These are phyloP conservation scores for Notolabrus celidotus DNA, from an alignment of 2,797 vertebrate species.

Conservation along the genomic window DNA sequence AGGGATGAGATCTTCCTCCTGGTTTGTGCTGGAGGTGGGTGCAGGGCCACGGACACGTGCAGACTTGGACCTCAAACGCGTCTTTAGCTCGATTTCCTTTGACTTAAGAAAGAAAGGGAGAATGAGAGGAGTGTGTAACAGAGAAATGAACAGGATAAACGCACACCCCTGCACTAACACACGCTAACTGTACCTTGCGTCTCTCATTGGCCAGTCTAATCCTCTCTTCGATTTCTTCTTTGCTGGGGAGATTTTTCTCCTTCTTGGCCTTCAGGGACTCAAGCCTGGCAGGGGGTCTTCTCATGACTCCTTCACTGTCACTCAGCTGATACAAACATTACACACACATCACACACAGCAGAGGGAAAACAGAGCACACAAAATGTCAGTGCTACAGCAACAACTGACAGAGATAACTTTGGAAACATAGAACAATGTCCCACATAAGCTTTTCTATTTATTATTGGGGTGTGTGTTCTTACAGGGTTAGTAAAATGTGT, in stretches of 20 bases:
- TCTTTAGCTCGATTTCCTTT: conserved; percentile 84
- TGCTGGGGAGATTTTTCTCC: conserved; percentile 69
- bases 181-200: conserved; percentile 71
- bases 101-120: conserved; percentile 61
- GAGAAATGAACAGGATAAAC: not conserved
- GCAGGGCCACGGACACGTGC: conserved; percentile 52
- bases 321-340: conserved; percentile 74
- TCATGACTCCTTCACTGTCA: conserved; percentile 62
- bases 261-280: conserved; percentile 85
- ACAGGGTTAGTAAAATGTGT: too few relatives aligned
- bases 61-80: conserved; percentile 76
- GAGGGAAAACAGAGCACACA: conserved; percentile 25
- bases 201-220: conserved; percentile 81
- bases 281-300: conserved; percentile 85
- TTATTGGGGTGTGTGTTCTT: too few relatives aligned
- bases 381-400: not conserved
- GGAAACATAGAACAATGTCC: too few relatives aligned
- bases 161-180: not conserved
- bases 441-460: too few relatives aligned
- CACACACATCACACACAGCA: conserved; percentile 23
- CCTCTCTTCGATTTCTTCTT: conserved; percentile 84
- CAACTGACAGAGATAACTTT: not conserved
- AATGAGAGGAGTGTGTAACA: not conserved
- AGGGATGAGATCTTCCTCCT: not conserved
- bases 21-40: not conserved